Evolutionary conservation across 2,113 vertebrate species (phyloP), one percentile per base, ranked within the genome.

Genomic region (Amia ocellicauda): DNA sequence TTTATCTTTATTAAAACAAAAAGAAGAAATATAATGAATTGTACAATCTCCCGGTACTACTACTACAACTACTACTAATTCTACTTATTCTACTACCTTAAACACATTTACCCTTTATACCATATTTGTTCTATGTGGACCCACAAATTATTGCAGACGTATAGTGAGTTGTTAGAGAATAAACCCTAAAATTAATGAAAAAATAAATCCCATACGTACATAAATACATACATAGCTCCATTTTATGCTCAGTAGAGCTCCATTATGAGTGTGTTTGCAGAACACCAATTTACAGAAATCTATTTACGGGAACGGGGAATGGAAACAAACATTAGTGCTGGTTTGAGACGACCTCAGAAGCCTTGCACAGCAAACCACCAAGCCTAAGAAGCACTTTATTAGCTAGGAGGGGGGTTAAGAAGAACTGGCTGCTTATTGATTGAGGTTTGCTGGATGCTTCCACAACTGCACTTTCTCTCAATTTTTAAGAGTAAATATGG

Each of bases 401-500:
- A 95, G 93, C 93, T 91, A 93, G 83, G 78, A 83, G 83, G 83
- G 83, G 85, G 85, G 86, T 88, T 85, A 85, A 83, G 69, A 82
- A 91, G 91, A 93, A 89, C 92, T 89, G 93, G 91, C 93, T 92
- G 90, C 81, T 91, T 96, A 98, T 99, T 93, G 95, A 98, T 97
- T 91, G 89, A 24, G 94, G 94, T 95, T n/a, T 93, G 93, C 79
- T 88, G 88, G 90, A 92, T 95, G 92, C 93, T 93, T 94, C 94
- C 93, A 94, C 93, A 94, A 78, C 88, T 96, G 95, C 95, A 97
- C 96, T 98, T 94, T 95, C 90, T 90, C 94, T 94, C 95, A 93
- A 96, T 94, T 96, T 96, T 93, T 92, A 93, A 95, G 93, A 97
- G 96, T 98, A 99, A 99, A 99, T 97, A 97, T 94, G 93, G 93